These are phyloP conservation scores for Eutolmus rufibarbis DNA, from an alignment of 2,888 invertebrate species.

Conservation along the genomic window DNA sequence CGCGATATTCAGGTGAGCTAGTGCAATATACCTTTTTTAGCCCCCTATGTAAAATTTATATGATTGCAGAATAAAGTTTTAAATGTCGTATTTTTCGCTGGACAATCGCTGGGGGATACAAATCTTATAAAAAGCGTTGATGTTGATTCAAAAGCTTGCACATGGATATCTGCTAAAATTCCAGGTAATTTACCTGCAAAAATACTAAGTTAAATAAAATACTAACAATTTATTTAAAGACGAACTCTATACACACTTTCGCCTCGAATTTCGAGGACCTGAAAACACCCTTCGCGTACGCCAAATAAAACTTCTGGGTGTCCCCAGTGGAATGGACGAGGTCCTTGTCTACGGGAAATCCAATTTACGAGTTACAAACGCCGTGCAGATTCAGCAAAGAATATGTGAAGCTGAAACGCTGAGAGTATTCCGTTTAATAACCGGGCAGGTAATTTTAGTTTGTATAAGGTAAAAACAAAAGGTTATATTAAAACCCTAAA, in stretches of 20 bases:
- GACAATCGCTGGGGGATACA: slow-evolving; percentile 82
- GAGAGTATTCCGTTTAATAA: slow-evolving; percentile 89
- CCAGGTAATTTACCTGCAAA: slow-evolving; percentile 65
- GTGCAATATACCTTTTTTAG: not conserved
- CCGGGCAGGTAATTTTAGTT: slow-evolving; percentile 73
- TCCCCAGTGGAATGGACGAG: slow-evolving; percentile 59
- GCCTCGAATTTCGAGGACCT: slow-evolving; percentile 88
- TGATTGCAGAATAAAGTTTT: slow-evolving; percentile 84
- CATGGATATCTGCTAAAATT: slow-evolving; percentile 90
- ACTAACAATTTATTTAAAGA: slow-evolving; percentile 53
- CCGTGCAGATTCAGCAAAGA: slow-evolving; percentile 74
- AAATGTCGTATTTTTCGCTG: slow-evolving; percentile 83
- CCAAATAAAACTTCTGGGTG: slow-evolving; percentile 77
- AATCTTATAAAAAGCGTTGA: slow-evolving; percentile 82
- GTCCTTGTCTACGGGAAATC: slow-evolving; percentile 52
- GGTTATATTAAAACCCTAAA: not conserved
- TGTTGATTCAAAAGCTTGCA: slow-evolving; percentile 82
- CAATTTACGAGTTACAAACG: slow-evolving; percentile 57
- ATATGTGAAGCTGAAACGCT: slow-evolving; percentile 92
- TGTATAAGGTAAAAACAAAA: not conserved
- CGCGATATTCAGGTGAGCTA: slow-evolving; percentile 80
- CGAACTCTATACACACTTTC: slow-evolving; percentile 69
- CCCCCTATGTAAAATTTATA: not conserved
- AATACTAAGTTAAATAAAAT: not conserved
- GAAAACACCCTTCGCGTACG: slow-evolving; percentile 89